Base-by-base conservation (phyloP, 1,140 invertebrate genomes). In the Caenorhabditis remanei region DNA sequence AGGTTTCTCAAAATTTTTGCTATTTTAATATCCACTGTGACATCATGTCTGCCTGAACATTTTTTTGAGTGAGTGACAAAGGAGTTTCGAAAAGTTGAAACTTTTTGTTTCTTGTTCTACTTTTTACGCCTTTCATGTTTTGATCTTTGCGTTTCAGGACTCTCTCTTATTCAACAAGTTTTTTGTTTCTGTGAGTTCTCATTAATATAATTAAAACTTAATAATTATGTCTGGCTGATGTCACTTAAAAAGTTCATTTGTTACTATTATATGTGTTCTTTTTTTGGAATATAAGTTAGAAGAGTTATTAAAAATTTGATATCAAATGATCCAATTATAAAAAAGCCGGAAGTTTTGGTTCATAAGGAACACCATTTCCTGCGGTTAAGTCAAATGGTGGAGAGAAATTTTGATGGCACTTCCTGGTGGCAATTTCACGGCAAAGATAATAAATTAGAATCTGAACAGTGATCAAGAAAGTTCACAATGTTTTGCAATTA, bases 191-290 rank as follows among this genome's bases (percentile, higher is more conserved):
- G 2, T 53, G 16, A 53, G 13, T 53, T 53, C 16, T 53, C 11
- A 63, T 32, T 21, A 11, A 32, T 32, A 32, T 32, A 32, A 63
- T 58, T 58, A 21, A 21, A 58, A 58, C 13, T 6, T n/a, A 46
- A 43, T 46, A 71, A 46, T 71, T 46, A n/a, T 46, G 65, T 71
- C 65, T 71, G 14, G 65, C 41, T 71, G 65, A 71, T 71, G 41
- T 71, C 65, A 71, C n/a, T 71, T 6, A n/a, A 24, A 43, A 19
- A 71, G 65, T 71, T 71, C 65, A 19, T 40, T 4, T 8, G 61
- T 71, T 71, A 19, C 65, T 46, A 71, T 71, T 71, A n/a, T 71
- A 32, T 46, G 8, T 43, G 3, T 63, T 32, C 13, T 32, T 21
- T 32, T 63, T 9, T n/a, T 24, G n/a, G 56, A 11, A 3, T 11